These are phyloP conservation scores for Potorous gilbertii DNA, from an alignment of 2,797 vertebrate genomes.

Conservation along the genomic window DNA sequence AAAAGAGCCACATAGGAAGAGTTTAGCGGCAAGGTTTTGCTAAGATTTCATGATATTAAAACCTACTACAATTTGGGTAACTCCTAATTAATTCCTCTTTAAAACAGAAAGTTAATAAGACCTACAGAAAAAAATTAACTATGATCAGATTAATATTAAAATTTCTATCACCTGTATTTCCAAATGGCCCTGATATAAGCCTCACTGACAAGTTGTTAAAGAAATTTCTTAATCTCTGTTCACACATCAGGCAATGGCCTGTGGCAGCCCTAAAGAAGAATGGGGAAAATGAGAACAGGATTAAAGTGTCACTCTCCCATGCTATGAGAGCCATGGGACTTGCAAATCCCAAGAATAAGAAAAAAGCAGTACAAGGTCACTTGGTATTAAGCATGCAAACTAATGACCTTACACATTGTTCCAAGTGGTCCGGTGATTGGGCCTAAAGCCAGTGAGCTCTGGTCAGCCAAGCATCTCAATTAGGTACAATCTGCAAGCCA, in stretches of 20 bases:
- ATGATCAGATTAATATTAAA: constrained; percentile 42
- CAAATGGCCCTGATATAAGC: constrained; percentile 68
- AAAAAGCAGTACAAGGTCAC: constrained; percentile 72
- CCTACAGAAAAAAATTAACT: constrained; percentile 1
- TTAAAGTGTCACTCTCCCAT: constrained; percentile 82
- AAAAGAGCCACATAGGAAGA: constrained; percentile 22
- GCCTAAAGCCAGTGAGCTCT: constrained; percentile 79
- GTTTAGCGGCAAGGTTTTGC: constrained; percentile 15
- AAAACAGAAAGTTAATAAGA: not conserved
- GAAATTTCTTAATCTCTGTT: constrained; percentile 87
- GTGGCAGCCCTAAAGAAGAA: constrained; percentile 77
- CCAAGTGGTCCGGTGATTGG: constrained; percentile 79
- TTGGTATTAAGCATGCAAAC: constrained; percentile 81
- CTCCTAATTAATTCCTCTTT: constrained; percentile 49
- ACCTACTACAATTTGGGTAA: not conserved
- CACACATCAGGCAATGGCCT: constrained; percentile 84
- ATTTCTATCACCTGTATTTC: constrained; percentile 47
- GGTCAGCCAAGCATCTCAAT: constrained; percentile 83
- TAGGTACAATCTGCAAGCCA: constrained; percentile 81
- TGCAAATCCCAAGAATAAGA: constrained; percentile 71
- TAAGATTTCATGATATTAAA: constrained; percentile 39
- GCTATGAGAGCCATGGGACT: constrained; percentile 71
- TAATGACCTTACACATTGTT: constrained; percentile 85
- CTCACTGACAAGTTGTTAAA: constrained; percentile 88
- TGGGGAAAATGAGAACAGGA: constrained; percentile 77